Evolutionary conservation across 2,797 vertebrate genomes (phyloP), one percentile per base, ranked within the genome.

Genomic region (Cossypha polioptera): DNA sequence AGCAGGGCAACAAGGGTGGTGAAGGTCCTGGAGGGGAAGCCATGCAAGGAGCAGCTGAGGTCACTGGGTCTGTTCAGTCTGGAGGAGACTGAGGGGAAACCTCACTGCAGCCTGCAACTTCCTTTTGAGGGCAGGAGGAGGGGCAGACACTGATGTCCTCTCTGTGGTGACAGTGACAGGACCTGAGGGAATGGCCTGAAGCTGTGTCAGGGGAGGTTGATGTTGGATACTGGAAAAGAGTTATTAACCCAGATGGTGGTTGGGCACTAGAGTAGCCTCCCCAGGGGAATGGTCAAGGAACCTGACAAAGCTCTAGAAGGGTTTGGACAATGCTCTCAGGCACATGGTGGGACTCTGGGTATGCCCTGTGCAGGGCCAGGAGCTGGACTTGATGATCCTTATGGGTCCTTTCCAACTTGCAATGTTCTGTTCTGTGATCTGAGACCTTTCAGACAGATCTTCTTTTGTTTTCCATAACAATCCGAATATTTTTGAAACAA

Each of bases 71-170:
- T n/a, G n/a, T 28, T 24, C 36, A 58, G 15, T 14, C 45, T 36
- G 61, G 28, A 73, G 14, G 7, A n/a, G 22, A 22, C 17, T 74
- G 61, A 58, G 7, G 15, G 4, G 12, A 67, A 12, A 36, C 10
- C 10, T 19, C 45, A 36, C 0, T 16, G 26, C 2, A 3, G 22
- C 13, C 35, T 28, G 1, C 15, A 36, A 2, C 2, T 28, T 43
- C 18, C 10, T 28, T 0, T 0, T 5, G 5, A 85, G 18, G 10
- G 43, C 12, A 57, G 11, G 5, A 31, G 17, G 17, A 66, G 11
- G 5, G 36, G 4, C 5, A 43, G 43, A 1, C 28, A 6, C 17
- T 36, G 21, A 43, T 7, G 14, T 35, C 29, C 3, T 20, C 25
- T 58, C 18, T 20, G 5, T 17, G 22, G 28, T 36, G 43, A 22